A percentile compares a stretch with the other conserved stretches of the same genome.
Evolutionary conservation across 2,888 invertebrate species (phyloP).

Genomic region (Drosophila hamatofila): DNA sequence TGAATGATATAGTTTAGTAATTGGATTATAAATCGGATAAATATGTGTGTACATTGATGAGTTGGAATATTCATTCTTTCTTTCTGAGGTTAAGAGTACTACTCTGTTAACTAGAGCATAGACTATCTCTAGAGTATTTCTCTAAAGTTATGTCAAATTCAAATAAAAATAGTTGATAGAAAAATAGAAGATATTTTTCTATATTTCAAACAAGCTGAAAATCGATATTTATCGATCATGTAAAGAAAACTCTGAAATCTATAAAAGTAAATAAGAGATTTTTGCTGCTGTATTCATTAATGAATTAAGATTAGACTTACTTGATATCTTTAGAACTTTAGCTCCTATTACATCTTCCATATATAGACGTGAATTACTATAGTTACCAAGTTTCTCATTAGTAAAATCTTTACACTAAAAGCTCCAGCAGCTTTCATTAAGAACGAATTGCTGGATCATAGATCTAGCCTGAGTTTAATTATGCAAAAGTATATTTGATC

Average conservation of each 20-base stretch:
- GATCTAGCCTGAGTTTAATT: conserved; percentile 1
- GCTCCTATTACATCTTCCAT: background rate
- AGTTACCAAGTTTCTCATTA: background rate
- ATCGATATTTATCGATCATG: background rate
- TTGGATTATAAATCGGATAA: background rate
- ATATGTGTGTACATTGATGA: background rate
- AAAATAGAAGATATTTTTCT: background rate
- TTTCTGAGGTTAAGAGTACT: background rate
- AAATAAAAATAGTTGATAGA: no score
- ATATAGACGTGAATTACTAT: background rate
- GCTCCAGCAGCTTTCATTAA: background rate
- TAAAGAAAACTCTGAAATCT: no score
- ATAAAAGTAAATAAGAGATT: no score
- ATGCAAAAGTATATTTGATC: conserved; percentile 8
- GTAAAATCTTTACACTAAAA: background rate
- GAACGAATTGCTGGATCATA: conserved; percentile 1
- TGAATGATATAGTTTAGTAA: background rate
- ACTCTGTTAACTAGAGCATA: background rate
- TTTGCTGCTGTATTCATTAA: no score
- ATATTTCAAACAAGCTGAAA: background rate
- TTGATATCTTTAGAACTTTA: background rate
- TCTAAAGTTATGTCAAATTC: background rate
- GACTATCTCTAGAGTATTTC: no score
- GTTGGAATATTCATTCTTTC: background rate
- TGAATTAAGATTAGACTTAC: no score